phyloP scores from a whole-genome alignment of 2,888 invertebrate genomes.

The Scaptomyza tumidula region DNA sequence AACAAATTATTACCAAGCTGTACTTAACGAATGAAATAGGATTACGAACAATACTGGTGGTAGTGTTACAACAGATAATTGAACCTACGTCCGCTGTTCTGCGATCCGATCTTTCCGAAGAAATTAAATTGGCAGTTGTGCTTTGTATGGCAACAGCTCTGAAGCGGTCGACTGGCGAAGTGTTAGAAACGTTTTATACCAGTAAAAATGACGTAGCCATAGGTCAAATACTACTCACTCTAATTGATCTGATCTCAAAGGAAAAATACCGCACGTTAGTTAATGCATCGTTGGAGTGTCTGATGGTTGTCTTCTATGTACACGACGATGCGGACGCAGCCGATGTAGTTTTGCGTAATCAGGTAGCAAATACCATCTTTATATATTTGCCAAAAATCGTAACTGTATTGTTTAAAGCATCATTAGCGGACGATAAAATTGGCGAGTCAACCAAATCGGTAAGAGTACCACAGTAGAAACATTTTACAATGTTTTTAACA shows the following conservation, averaged over 20 bases:
- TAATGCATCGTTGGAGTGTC: conserved; percentile 86
- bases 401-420: conserved; percentile 85
- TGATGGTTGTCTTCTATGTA: conserved; percentile 88
- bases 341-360: conserved; percentile 86
- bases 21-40: conserved; percentile 79
- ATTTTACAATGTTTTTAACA: neutral
- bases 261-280: conserved; percentile 88
- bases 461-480: conserved; percentile 53
- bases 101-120: conserved; percentile 81
- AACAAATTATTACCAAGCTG: conserved; percentile 73
- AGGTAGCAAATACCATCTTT: conserved; percentile 86
- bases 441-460: conserved; percentile 87
- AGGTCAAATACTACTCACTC: conserved; percentile 88
- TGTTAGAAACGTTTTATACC: conserved; percentile 86
- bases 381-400: conserved; percentile 87
- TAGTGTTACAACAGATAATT: conserved; percentile 80
- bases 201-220: conserved; percentile 87
- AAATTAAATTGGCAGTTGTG: conserved; percentile 82
- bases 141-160: conserved; percentile 77
- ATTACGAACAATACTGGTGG: conserved; percentile 79
- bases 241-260: conserved; percentile 87
- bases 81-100: conserved; percentile 66
- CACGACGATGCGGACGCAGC: conserved; percentile 86
- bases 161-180: conserved; percentile 82
- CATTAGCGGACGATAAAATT: conserved; percentile 86